These are phyloP conservation scores for Carassius gibelio DNA, from an alignment of 2,113 vertebrate species.

Conservation along the genomic window DNA sequence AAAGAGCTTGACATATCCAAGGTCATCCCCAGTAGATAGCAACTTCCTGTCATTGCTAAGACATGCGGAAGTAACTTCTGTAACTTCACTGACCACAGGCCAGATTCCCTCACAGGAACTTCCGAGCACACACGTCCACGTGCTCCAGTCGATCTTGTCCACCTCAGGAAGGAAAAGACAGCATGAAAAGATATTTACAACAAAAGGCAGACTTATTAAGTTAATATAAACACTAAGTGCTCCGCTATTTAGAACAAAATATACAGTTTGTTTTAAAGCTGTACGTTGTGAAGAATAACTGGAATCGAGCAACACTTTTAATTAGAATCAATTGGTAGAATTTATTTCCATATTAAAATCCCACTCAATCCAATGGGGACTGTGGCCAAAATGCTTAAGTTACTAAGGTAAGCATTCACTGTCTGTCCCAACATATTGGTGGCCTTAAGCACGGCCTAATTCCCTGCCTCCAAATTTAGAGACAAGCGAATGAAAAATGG, in stretches of 20 bases:
- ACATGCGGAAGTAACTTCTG: conserved; percentile 88
- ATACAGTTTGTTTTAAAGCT: neutral
- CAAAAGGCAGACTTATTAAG: neutral
- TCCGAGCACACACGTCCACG: conserved; percentile 95
- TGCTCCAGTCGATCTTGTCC: conserved; percentile 94
- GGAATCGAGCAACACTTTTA: neutral
- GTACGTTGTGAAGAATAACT: too few relatives aligned
- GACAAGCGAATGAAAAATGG: conserved; percentile 68
- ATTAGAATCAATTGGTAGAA: neutral
- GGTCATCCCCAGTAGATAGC: conserved; percentile 94
- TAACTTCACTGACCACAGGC: conserved; percentile 93
- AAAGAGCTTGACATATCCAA: conserved; percentile 97
- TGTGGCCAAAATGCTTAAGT: neutral
- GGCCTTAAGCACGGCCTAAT: conserved; percentile 57
- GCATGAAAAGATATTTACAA: neutral
- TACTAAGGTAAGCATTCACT: conserved; percentile 38
- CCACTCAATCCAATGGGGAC: neutral
- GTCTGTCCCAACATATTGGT: conserved; percentile 53
- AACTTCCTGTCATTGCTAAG: conserved; percentile 88
- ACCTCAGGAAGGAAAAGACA: conserved; percentile 73
- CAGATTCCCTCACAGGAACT: conserved; percentile 91
- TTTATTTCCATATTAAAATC: neutral
- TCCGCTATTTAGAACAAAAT: neutral
- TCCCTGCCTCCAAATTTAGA: conserved; percentile 68
- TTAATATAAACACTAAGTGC: neutral